Base-by-base conservation (phyloP, 2,113 vertebrate species). In the Arizona elegans region DNA sequence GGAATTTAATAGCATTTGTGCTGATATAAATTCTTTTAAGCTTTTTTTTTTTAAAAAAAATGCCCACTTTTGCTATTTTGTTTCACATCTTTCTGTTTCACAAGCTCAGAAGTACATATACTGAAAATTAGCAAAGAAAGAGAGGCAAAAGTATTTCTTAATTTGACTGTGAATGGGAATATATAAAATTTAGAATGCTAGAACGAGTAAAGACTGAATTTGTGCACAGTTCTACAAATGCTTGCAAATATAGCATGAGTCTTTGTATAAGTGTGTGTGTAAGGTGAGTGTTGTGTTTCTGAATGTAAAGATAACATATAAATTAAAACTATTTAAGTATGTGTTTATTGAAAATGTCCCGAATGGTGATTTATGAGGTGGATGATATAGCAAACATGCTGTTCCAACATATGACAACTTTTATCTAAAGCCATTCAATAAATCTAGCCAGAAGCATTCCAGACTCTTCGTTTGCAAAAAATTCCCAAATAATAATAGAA, bases 371-470 rank as follows among this genome's bases (percentile, higher is more conserved):
- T 94, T 58, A 91, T 65, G 6, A 59, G 90, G 19, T 0, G 0
- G 62, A 56, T 56, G 13, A 10, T 70, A 29, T 89, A 92, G 5
- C n/a, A 90, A 0, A 56, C 93, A 95, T 93, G 75, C 8, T 47
- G 1, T 96, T 97, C 95, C 94, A 50, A 62, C 0, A 23, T 90
- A 89, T 95, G 0, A 0, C 65, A 43, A 91, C 86, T 97, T 95
- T 96, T 94, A 96, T 96, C 94, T 90, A 87, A 90, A 96, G 95
- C 91, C n/a, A 85, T 92, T 94, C 90, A 93, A 87, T 87, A 92
- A 93, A 21, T 29, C 26, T 92, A 0, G 0, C 53, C 93, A 55
- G 88, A 91, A 96, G 85, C 92, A 50, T 62, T 95, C 86, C 87
- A 94, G 56, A 90, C 13, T 92, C 87, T 95, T 94, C 6, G 21